A percentile compares a stretch with the other conserved stretches of the same genome.
Evolutionary conservation across 1,140 invertebrate genomes (phyloP).

Genomic region (Conus ventricosus): DNA sequence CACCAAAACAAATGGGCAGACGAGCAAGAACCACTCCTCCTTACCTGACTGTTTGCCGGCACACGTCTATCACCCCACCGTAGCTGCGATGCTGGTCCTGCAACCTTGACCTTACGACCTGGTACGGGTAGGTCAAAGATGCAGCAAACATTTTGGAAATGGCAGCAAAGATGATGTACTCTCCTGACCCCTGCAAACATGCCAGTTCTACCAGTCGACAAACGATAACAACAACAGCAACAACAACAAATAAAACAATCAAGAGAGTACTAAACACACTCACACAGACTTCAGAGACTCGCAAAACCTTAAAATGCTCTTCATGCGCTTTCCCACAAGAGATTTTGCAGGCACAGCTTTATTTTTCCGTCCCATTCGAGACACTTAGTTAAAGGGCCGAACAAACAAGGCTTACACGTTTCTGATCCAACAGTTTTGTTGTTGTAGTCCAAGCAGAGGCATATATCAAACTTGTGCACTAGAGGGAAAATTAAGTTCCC

Average conservation of each 20-base stretch:
- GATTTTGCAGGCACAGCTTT: no score
- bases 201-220: background rate
- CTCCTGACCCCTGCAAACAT: conserved; percentile 83
- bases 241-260: background rate
- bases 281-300: background rate
- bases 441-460: no score
- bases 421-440: no score
- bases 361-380: no score
- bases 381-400: no score
- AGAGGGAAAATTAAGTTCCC: no score
- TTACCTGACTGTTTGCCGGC: conserved; percentile 89
- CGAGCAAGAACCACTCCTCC: conserved; percentile 32
- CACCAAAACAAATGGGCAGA: background rate
- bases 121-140: conserved; percentile 96
- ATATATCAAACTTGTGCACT: no score
- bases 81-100: conserved; percentile 97
- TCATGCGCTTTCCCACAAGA: no score
- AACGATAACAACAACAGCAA: background rate
- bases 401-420: no score
- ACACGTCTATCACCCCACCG: conserved; percentile 88
- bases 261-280: background rate
- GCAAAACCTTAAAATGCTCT: no score
- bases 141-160: conserved; percentile 96
- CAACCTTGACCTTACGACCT: conserved; percentile 93
- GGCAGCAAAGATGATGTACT: conserved; percentile 94